Evolutionary conservation across 2,888 invertebrate genomes (phyloP).

Genomic region (Byasa hedistus): DNA sequence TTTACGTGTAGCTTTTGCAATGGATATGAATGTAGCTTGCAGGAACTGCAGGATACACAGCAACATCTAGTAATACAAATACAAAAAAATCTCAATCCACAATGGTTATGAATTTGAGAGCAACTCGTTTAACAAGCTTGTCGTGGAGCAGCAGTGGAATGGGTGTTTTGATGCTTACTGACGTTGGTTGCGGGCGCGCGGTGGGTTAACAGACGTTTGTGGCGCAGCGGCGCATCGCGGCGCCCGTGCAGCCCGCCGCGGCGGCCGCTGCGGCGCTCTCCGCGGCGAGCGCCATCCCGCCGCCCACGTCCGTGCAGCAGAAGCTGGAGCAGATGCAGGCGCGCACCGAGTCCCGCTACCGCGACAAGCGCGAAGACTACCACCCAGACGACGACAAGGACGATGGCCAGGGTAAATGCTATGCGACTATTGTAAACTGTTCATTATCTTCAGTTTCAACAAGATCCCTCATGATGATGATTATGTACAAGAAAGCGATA

Average conservation of each 20-base stretch:
- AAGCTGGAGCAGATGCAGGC: conserved; percentile 72
- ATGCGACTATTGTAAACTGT: too few species aligned
- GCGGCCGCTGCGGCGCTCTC: conserved; percentile 74
- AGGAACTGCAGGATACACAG: too few species aligned
- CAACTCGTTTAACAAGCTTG: not conserved
- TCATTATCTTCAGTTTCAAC: too few species aligned
- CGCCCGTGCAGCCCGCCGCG: conserved; percentile 74
- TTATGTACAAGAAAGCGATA: too few species aligned
- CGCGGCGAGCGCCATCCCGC: conserved; percentile 74
- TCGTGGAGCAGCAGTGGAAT: conserved; percentile 4
- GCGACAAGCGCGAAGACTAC: conserved; percentile 50
- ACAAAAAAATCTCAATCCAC: too few species aligned
- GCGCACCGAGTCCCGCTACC: conserved; percentile 61
- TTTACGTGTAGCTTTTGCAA: too few species aligned
- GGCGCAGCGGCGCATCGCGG: conserved; percentile 72
- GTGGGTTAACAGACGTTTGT: conserved; percentile 61
- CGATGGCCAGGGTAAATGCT: conserved; percentile 51
- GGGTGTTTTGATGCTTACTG: not conserved
- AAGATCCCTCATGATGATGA: too few species aligned
- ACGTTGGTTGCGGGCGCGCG: conserved; percentile 18
- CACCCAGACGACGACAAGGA: conserved; percentile 57
- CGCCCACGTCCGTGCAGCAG: conserved; percentile 74
- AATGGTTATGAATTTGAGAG: too few species aligned
- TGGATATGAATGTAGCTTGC: too few species aligned
- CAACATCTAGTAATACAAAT: too few species aligned